Percentiles rank a stretch among this genome's conserved stretches.
Evolutionary conservation across 1,140 invertebrate species (phyloP).

Genomic region (Drosophila auraria): DNA sequence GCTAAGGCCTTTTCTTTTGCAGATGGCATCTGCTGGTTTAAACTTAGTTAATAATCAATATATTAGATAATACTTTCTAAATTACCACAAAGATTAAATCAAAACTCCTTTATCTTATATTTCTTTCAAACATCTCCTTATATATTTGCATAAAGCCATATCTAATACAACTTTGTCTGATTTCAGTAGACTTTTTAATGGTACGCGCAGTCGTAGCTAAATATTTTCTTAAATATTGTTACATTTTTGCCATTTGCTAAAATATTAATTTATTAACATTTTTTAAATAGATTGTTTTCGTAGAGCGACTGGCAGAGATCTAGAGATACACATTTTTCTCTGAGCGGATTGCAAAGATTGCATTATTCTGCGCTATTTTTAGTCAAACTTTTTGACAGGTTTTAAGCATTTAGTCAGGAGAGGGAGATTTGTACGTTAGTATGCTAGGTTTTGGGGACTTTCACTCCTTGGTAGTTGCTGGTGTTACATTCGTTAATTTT

Average conservation of each 20-base stretch:
- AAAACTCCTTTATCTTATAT: background rate
- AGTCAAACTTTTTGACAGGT: constrained; percentile 17
- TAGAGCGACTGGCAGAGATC: constrained; percentile 17
- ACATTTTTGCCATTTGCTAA: constrained; percentile 6
- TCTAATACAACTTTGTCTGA: constrained; percentile 27
- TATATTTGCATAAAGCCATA: constrained; percentile 28
- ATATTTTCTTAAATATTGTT: background rate
- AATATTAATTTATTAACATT: constrained; percentile 8
- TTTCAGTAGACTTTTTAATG: constrained; percentile 12
- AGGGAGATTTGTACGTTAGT: constrained; percentile 28
- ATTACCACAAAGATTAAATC: no score
- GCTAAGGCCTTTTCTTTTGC: background rate
- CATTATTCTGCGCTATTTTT: constrained; percentile 31
- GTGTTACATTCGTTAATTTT: constrained; percentile 62
- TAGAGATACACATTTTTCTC: constrained; percentile 21
- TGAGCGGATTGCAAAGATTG: constrained; percentile 17
- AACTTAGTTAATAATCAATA: no score
- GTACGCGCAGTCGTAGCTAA: constrained; percentile 14
- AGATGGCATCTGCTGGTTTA: no score
- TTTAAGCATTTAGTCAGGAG: constrained; percentile 21
- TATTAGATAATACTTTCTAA: background rate
- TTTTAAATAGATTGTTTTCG: constrained; percentile 6
- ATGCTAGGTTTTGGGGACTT: constrained; percentile 7
- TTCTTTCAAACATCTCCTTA: constrained; percentile 27
- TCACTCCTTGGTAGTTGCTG: constrained; percentile 20